phyloP scores from a whole-genome alignment of 2,113 vertebrate genomes.

The Ochotona curzoniae region DNA sequence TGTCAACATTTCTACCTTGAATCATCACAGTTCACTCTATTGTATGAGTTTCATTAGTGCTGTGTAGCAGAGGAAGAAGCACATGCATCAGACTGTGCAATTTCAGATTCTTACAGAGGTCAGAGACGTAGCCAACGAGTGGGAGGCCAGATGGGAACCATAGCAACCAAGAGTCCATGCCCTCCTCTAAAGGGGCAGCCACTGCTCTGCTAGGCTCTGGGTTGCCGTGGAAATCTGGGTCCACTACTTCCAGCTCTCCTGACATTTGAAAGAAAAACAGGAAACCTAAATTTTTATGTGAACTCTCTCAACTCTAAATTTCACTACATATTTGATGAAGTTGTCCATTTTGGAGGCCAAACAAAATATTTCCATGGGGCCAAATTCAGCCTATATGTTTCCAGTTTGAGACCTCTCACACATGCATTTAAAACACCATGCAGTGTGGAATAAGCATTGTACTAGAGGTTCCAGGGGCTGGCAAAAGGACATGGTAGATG shows the following conservation, averaged over 20 bases:
- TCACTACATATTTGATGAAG: constrained; percentile 8
- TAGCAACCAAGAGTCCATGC: background rate
- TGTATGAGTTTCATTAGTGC: background rate
- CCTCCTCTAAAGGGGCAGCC: background rate
- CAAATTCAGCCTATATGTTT: background rate
- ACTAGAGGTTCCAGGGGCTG: background rate
- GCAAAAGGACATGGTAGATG: background rate
- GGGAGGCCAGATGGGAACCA: background rate
- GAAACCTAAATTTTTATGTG: background rate
- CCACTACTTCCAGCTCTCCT: background rate
- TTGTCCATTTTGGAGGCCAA: constrained; percentile 34
- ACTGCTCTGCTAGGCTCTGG: background rate
- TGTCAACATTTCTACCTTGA: background rate
- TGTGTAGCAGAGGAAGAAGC: background rate
- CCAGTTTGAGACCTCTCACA: background rate
- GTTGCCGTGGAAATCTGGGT: constrained; percentile 4
- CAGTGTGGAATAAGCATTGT: background rate
- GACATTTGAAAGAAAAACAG: background rate
- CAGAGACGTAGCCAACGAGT: background rate
- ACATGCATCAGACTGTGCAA: background rate
- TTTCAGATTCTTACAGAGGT: constrained; percentile 27
- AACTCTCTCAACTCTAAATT: constrained; percentile 27
- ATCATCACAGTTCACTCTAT: background rate
- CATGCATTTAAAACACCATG: background rate
- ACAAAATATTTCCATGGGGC: background rate